Conservation (phyloP, 2,113 vertebrate species). For the Nesoenas mayeri region DNA sequence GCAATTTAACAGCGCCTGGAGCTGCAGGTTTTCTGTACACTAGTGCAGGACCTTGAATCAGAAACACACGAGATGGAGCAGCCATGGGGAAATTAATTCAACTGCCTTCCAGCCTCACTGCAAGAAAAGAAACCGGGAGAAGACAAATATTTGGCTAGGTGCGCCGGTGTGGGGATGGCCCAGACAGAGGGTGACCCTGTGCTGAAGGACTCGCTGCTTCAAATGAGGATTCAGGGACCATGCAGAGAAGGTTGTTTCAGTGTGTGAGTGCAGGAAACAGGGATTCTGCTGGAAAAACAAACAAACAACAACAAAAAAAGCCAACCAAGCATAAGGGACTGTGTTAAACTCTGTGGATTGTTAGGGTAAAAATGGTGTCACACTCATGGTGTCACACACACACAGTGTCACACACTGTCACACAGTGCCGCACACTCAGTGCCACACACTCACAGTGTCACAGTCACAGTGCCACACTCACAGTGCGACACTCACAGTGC, state of each 20-base stretch:
- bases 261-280: accelerated
- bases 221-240: neutral
- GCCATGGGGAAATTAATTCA: neutral
- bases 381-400: too few species aligned
- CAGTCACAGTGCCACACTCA: too few species aligned
- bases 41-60: neutral
- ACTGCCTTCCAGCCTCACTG: neutral
- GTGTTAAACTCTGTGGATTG: neutral
- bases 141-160: neutral
- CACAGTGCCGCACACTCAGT: too few species aligned
- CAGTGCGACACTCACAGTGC: too few species aligned
- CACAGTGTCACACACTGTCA: too few species aligned
- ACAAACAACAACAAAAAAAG: too few species aligned
- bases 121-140: neutral
- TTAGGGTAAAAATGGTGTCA: neutral
- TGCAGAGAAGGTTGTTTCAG: neutral
- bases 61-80: neutral
- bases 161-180: neutral
- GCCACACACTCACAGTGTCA: too few species aligned
- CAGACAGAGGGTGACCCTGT: neutral
- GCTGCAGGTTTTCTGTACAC: neutral
- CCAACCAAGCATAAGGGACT: neutral
- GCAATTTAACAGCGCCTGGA: neutral
- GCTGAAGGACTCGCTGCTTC: neutral
- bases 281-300: neutral